Evolutionary conservation across 1,140 invertebrate genomes (phyloP), one percentile per base, ranked within the genome.

Genomic region (Meloidogyne hapla): DNA sequence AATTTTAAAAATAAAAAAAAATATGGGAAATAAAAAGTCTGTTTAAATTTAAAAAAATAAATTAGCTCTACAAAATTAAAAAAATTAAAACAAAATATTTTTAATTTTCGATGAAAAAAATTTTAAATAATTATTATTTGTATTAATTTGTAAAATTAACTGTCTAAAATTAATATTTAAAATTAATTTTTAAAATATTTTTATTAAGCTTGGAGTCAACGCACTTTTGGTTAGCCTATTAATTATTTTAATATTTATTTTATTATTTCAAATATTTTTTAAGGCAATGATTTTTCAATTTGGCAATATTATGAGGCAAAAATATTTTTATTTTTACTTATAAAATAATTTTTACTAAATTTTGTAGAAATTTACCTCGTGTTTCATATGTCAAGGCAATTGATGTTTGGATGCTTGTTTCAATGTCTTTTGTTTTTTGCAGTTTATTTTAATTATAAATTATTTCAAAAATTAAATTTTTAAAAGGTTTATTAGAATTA

Each of bases 251-350:
- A 12, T 38, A 28, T 70, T 25, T 2, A 1, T 69, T 1, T 23
- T 56, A n/a, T 21, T 71, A 25, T 4, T 66, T 33, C n/a, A n/a
- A n/a, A n/a, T 73, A 21, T 38, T 12, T 69, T 69, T n/a, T 45
- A 69, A 70, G 18, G 85, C 85, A 6, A 86, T 86, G 82, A 86
- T 86, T 13, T 87, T 86, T 64, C 85, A 87, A 74, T 86, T 86
- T 67, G 85, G 85, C 18, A 86, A 87, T 45, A 87, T 86, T 48
- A 87, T 86, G 85, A 72, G 84, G 71, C 64, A 6, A 62, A 56
- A 56, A 5, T 6, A 2, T 48, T 48, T 18, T 69, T 13, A 69
- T n/a, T n/a, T n/a, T n/a, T n/a, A n/a, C n/a, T n/a, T n/a, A 40
- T 56, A 10, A 61, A 40, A 12, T 38, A 13, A 69, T 62, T 62